Conservation (phyloP, 2,888 invertebrate species). For the Drymonia ruficornis region DNA sequence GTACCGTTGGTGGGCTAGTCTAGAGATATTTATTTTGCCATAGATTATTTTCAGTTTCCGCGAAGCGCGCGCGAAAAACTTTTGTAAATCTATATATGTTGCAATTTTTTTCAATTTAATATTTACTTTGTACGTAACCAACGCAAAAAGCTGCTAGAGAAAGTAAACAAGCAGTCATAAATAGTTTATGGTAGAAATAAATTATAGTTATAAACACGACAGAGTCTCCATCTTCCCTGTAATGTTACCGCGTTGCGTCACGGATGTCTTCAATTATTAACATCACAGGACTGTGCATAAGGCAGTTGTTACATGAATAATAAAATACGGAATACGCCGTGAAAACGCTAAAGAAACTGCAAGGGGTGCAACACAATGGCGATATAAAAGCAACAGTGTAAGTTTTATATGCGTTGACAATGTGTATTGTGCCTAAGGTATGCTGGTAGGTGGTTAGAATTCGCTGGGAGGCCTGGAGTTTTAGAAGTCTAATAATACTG, state of each 20-base stretch:
- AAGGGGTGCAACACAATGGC: conserved; percentile 76
- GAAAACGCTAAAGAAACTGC: conserved; percentile 75
- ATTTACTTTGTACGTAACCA: not conserved
- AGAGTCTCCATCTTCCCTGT: conserved; percentile 41
- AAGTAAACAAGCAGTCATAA: conserved; percentile 14
- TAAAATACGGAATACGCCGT: conserved; percentile 75
- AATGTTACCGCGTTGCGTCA: conserved; percentile 58
- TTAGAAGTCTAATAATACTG: not conserved
- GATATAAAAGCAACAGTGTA: conserved; percentile 80
- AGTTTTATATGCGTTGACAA: conserved; percentile 78
- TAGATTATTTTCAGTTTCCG: no score
- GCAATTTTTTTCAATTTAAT: no score
- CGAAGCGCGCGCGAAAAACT: no score
- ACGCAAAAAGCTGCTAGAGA: not conserved
- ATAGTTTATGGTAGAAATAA: conserved; percentile 18
- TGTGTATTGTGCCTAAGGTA: conserved; percentile 74
- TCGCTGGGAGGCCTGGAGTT: conserved; percentile 7
- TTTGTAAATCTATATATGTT: no score
- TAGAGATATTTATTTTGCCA: no score
- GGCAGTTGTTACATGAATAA: conserved; percentile 79
- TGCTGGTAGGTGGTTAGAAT: conserved; percentile 43
- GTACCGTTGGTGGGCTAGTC: no score
- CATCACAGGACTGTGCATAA: conserved; percentile 69
- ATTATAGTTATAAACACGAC: conserved; percentile 39
- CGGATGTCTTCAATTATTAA: conserved; percentile 78